Conservation (phyloP, 64 coral and sea anemone genomes). For the Montipora efflorescens region DNA sequence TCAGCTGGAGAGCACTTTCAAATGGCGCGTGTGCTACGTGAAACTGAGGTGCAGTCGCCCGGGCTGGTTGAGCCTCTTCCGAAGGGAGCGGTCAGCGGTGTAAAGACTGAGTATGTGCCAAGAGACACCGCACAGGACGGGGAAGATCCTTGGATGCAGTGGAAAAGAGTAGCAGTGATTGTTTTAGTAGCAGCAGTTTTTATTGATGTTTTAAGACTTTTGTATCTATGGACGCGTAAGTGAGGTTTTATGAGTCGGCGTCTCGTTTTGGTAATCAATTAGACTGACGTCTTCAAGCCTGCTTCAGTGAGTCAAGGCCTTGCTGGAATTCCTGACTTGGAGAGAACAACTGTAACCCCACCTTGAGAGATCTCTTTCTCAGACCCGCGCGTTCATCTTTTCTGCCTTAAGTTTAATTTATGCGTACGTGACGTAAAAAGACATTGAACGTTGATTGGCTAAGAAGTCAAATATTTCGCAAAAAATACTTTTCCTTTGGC, state of each 20-base stretch:
- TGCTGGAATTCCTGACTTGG: no score
- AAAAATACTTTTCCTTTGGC: no score
- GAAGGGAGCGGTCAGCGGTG: slow-evolving; percentile 93
- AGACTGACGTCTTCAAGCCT: no score
- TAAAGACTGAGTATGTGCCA: slow-evolving; percentile 10
- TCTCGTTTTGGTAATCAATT: no score
- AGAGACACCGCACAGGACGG: not conserved
- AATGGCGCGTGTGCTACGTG: slow-evolving; percentile 68
- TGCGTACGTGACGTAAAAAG: no score
- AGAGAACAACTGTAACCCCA: no score
- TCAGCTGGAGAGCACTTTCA: slow-evolving; percentile 92
- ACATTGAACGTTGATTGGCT: no score
- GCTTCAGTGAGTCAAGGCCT: no score
- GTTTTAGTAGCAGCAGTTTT: slow-evolving; percentile 84
- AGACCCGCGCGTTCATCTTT: no score
- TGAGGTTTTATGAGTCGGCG: not conserved
- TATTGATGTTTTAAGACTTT: slow-evolving; percentile 56
- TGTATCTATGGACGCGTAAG: slow-evolving; percentile 34
- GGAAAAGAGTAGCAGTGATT: slow-evolving; percentile 71
- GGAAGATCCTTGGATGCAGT: slow-evolving; percentile 18
- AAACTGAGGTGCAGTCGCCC: slow-evolving; percentile 73
- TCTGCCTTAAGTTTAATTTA: no score
- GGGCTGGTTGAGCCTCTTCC: slow-evolving; percentile 87
- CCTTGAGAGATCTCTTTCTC: no score
- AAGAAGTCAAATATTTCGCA: no score